Conservation (phyloP, 2,113 vertebrate species). For the Stegostoma tigrinum region DNA sequence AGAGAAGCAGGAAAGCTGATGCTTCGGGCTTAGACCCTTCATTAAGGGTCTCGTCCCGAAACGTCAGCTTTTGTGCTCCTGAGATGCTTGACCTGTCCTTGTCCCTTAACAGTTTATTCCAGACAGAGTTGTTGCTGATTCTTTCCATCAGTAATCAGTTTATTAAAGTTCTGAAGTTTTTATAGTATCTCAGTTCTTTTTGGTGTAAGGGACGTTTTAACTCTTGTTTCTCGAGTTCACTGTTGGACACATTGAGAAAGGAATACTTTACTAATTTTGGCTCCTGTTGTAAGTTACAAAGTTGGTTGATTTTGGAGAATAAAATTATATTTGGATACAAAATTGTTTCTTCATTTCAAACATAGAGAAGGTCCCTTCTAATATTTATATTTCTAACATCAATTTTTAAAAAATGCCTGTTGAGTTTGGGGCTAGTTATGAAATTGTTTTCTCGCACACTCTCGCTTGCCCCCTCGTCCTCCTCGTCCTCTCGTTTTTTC, state of each 20-base stretch:
- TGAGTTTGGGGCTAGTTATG: neutral
- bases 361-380: neutral
- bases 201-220: neutral
- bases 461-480: no score
- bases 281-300: neutral
- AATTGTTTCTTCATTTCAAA: neutral
- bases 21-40: no score
- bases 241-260: neutral
- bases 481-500: no score
- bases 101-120: no score
- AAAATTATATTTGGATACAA: neutral
- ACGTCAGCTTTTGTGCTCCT: no score
- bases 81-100: no score
- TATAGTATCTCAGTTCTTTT: neutral
- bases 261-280: neutral
- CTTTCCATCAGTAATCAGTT: no score
- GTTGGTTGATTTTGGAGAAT: neutral
- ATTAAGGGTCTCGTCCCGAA: no score
- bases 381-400: neutral
- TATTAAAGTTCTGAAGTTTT: no score
- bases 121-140: no score
- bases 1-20: no score
- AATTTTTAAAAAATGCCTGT: neutral
- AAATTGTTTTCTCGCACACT: no score
- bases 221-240: neutral